Base-by-base conservation (phyloP, 2,797 vertebrate genomes). In the Meriones psammophilus region DNA sequence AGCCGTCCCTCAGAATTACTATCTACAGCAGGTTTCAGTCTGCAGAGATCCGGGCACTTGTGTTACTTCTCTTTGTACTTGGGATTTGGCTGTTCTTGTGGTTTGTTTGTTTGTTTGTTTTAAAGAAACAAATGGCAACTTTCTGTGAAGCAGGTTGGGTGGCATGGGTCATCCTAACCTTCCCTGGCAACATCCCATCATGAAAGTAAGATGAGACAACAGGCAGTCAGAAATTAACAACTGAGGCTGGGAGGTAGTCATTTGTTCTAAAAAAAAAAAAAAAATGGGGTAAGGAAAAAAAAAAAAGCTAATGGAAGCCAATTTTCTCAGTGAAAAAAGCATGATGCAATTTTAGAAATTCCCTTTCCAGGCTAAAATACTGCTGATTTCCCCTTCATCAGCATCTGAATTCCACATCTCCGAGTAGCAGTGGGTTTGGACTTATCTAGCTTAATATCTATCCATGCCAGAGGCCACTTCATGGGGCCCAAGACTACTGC, bases 1-100 rank as follows among this genome's bases (percentile, higher is more conserved):
- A 92, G 93, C 76, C 80, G 95, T 46, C 56, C 60, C 33, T 74
- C 17, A 8, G 78, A 89, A 96, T 96, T 95, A 95, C 96, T 91
- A 91, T 74, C 64, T 77, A 86, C 88, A 92, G 81, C 69, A 94
- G 64, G 84, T 80, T 92, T 92, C 94, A 91, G 13, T 93, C 94
- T 66, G 15, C 74, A 86, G 83, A 90, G 42, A 94, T 73, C 81
- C 81, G 71, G 81, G 33, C 88, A 66, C 36, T n/a, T 28, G 73
- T 77, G 20, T 42, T 18, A 46, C 68, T 90, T 92, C 77, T 95
- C 62, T 39, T 92, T 80, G 78, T 92, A 87, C 69, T 77, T 77
- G 60, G 50, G 18, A 30, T 97, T 81, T 83, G 28, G 42, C 66
- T 76, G 81, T 42, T 86, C n/a, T 83, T 20, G 42, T 7, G 42